phyloP scores from a whole-genome alignment of 2,888 invertebrate species.

The Xestoiulus laeticollis region DNA sequence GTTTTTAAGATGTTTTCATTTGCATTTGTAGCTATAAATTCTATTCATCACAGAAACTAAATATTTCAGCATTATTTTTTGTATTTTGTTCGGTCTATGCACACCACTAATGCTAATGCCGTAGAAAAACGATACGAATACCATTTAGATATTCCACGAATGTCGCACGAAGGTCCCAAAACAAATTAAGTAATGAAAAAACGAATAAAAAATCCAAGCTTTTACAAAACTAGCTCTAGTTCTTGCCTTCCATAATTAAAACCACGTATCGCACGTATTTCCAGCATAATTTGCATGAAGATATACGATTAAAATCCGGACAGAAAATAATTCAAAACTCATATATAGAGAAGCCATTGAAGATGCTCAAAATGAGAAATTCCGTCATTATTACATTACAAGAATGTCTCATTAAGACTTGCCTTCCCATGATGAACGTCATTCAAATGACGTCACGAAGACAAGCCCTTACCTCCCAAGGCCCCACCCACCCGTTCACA shows the following conservation, averaged over 20 bases:
- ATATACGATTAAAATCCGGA: background rate
- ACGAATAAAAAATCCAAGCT: background rate
- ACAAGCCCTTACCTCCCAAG: background rate
- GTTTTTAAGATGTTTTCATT: no score
- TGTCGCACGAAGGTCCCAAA: background rate
- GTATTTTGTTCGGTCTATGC: no score
- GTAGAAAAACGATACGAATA: background rate
- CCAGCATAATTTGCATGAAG: background rate
- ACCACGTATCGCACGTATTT: background rate
- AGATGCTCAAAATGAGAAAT: slow-evolving; percentile 28
- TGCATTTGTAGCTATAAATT: no score
- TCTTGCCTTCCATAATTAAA: background rate
- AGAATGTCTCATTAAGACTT: slow-evolving; percentile 32
- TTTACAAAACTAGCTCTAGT: background rate
- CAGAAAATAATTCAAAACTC: slow-evolving; percentile 18
- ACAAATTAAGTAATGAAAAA: background rate
- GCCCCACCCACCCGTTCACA: background rate
- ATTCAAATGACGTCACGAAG: background rate
- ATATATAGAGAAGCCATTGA: slow-evolving; percentile 23
- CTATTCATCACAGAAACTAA: no score
- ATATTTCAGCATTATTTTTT: no score
- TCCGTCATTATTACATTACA: slow-evolving; percentile 39
- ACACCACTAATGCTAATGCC: no score
- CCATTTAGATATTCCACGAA: background rate
- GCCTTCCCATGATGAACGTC: slow-evolving; percentile 4